These are phyloP conservation scores for Cephalotes varians DNA, from an alignment of 2,888 invertebrate genomes.

Conservation along the genomic window DNA sequence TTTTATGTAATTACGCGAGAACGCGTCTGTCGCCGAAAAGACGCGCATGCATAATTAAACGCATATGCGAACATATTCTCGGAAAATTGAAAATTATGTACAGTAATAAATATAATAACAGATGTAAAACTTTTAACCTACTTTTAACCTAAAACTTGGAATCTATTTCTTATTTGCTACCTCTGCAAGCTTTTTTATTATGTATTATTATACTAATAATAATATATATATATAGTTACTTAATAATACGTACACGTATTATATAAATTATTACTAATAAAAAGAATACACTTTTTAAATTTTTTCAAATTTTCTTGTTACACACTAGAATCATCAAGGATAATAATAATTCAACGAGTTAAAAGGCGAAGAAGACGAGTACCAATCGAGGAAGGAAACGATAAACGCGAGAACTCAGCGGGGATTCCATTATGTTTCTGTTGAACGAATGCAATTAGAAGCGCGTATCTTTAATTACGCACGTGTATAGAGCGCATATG, in stretches of 20 bases:
- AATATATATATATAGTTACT: too few species aligned
- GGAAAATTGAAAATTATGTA: slow-evolving; percentile 29
- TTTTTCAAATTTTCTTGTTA: background rate
- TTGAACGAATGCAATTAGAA: slow-evolving; percentile 43
- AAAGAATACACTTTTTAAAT: background rate
- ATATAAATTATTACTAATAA: too few species aligned
- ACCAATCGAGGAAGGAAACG: slow-evolving; percentile 23
- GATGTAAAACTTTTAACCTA: background rate
- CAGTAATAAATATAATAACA: background rate
- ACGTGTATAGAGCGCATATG: slow-evolving; percentile 1
- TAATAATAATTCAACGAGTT: background rate
- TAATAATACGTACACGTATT: too few species aligned
- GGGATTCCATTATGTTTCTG: slow-evolving; percentile 25
- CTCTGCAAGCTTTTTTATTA: background rate
- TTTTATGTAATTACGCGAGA: slow-evolving; percentile 60
- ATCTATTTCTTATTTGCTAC: background rate
- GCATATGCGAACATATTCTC: background rate
- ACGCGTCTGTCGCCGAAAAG: background rate
- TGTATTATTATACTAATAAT: background rate
- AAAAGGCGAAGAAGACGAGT: background rate
- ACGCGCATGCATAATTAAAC: background rate
- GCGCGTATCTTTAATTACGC: slow-evolving; percentile 53
- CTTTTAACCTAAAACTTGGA: too few species aligned
- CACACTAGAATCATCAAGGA: background rate
- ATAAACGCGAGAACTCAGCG: background rate